phyloP scores from a whole-genome alignment of 2,113 vertebrate genomes.

The Chaenogobius annularis region DNA sequence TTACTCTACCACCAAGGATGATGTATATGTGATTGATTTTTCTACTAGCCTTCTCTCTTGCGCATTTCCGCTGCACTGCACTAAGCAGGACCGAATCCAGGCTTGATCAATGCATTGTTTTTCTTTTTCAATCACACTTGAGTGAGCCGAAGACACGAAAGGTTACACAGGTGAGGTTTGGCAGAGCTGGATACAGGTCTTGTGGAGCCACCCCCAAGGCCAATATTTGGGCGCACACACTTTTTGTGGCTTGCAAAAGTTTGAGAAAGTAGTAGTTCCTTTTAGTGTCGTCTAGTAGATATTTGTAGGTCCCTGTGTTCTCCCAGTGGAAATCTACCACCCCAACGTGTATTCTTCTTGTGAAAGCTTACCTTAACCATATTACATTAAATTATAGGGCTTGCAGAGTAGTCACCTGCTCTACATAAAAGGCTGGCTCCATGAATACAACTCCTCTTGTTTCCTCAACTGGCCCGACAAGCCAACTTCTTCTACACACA shows the following conservation, averaged over 20 bases:
- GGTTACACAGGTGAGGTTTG: slow-evolving; percentile 70
- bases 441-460: slow-evolving; percentile 54
- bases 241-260: slow-evolving; percentile 25
- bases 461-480: slow-evolving; percentile 49
- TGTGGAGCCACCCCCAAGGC: slow-evolving; percentile 61
- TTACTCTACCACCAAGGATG: slow-evolving; percentile 66
- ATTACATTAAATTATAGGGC: slow-evolving; percentile 63
- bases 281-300: neutral
- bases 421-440: slow-evolving; percentile 52
- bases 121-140: slow-evolving; percentile 78
- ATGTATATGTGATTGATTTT: slow-evolving; percentile 80
- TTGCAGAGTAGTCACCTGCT: slow-evolving; percentile 56
- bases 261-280: neutral
- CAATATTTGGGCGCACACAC: slow-evolving; percentile 41
- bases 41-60: slow-evolving; percentile 60
- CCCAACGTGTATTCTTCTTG: slow-evolving; percentile 26
- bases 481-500: slow-evolving; percentile 34
- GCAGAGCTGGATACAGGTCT: slow-evolving; percentile 57
- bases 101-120: slow-evolving; percentile 80
- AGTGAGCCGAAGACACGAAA: slow-evolving; percentile 76
- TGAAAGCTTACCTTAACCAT: slow-evolving; percentile 59
- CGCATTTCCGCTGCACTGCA: slow-evolving; percentile 69
- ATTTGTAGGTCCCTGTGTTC: slow-evolving; percentile 21
- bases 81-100: slow-evolving; percentile 71
- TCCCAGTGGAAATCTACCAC: slow-evolving; percentile 28